A percentile compares a stretch with the other conserved stretches of the same genome.
These are phyloP conservation scores for Emydocephalus ijimae DNA, from an alignment of 2,113 vertebrate genomes.

Conservation along the genomic window DNA sequence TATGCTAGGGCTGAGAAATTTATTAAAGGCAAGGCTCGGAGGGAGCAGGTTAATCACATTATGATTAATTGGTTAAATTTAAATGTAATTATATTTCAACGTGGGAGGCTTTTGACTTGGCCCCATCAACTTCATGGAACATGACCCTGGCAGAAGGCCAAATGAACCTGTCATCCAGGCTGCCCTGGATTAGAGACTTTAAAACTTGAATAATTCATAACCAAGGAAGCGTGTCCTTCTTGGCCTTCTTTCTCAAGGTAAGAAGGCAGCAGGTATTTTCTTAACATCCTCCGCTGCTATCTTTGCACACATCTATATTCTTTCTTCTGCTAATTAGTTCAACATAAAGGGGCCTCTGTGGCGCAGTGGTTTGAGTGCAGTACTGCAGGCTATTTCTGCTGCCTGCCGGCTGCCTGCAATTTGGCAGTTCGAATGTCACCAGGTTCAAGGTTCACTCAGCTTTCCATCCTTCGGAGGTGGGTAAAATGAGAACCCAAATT, in stretches of 20 bases:
- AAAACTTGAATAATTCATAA: neutral
- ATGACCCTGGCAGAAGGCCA: neutral
- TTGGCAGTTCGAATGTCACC: too few relatives aligned
- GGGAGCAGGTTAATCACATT: neutral
- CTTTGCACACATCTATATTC: neutral
- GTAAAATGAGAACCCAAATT: too few relatives aligned
- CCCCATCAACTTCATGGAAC: neutral
- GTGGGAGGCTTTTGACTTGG: neutral
- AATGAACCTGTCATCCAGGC: neutral
- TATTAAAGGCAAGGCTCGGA: neutral
- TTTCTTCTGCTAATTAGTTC: neutral
- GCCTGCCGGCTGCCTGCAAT: too few relatives aligned
- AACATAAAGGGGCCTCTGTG: too few relatives aligned
- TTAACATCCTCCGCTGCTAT: neutral
- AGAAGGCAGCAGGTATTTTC: neutral
- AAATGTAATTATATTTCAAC: neutral
- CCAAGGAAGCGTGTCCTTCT: neutral
- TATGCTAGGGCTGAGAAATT: neutral
- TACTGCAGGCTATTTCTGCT: too few relatives aligned
- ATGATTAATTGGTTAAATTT: neutral
- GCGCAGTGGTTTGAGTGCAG: too few relatives aligned
- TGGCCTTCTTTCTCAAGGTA: neutral
- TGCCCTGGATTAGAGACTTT: neutral
- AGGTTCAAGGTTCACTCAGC: too few relatives aligned
- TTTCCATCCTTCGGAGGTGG: too few relatives aligned